A percentile compares a stretch with the other conserved stretches of the same genome.
These are phyloP conservation scores for Patella caerulea DNA, from an alignment of 2,888 invertebrate species.

Conservation along the genomic window DNA sequence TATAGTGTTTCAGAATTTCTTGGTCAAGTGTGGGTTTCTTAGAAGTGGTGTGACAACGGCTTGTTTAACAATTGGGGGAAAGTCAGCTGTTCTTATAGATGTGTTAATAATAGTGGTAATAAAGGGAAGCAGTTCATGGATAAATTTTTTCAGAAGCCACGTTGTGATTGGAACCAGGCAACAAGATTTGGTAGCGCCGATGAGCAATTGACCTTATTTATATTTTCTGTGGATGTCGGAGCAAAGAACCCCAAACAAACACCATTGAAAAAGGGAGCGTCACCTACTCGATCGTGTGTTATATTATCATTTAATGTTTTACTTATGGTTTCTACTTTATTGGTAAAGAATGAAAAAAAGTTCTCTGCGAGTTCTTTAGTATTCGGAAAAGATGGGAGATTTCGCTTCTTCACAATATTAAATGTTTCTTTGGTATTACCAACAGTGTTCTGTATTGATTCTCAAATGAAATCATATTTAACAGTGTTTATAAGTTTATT, in stretches of 20 bases:
- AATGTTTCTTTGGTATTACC: neutral
- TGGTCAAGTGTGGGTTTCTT: neutral
- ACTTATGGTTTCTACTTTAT: no score
- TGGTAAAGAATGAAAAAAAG: no score
- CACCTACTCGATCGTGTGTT: neutral
- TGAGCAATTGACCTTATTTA: no score
- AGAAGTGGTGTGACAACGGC: neutral
- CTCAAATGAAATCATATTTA: neutral
- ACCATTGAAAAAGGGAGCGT: neutral
- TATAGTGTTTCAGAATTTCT: no score
- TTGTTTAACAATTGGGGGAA: neutral
- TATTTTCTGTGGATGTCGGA: no score
- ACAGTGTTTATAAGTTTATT: neutral
- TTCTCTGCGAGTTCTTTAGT: no score
- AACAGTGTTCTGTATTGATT: neutral
- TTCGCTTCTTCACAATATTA: neutral
- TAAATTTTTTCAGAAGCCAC: neutral
- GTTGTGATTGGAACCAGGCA: neutral
- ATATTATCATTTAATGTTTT: no score
- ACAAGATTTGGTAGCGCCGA: neutral
- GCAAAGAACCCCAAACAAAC: no score
- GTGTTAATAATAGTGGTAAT: neutral
- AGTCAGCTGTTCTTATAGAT: neutral
- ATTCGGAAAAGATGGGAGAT: no score
- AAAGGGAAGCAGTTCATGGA: neutral